Base-by-base conservation (phyloP, 2,113 vertebrate species). In the Terrapene triunguis region DNA sequence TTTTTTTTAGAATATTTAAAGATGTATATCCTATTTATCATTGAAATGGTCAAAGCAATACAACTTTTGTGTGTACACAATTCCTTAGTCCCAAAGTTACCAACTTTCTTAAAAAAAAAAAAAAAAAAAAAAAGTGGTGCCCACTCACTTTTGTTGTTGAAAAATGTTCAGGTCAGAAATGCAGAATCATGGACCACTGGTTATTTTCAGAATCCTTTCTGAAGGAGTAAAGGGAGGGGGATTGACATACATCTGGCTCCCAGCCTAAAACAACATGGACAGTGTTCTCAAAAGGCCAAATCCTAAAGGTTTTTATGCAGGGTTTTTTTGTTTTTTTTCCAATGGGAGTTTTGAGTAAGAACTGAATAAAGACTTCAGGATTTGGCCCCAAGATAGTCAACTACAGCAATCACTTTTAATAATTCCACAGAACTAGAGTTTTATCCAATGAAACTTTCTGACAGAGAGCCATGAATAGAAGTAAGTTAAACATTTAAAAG, bases 31-130 rank as follows among this genome's bases (percentile, higher is more conserved):
- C 24, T 78, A 44, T 84, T 53, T 3, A 16, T 62, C 51, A 44
- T 84, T 96, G 80, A 84, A 93, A 82, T 87, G 27, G 57, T 59
- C 27, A 59, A 79, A 24, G 85, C 44, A 81, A 74, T 92, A 85
- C 90, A 89, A 80, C 14, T 21, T 80, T 22, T 91, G 25, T 5
- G 7, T n/a, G 4, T 29, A 69, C 13, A 9, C 54, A 65, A 90
- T n/a, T 6, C 84, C 35, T 90, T 51, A 50, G 14, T 47, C 51
- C 54, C 85, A 54, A 32, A 54, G 62, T 89, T 92, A 1, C 76
- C 74, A 82, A 83, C 14, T 25, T 74, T 74, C n/a, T 65, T 44
- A 6, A 44, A 44, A 44, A 6, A 6, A 44, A 44, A n/a, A 88
- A 84, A 4, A 57, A 59, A 16, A 82, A 85, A 80, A 4, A 54